A percentile compares a stretch with the other conserved stretches of the same genome.
These are phyloP conservation scores for Pedicia rivosa DNA, from an alignment of 2,888 invertebrate genomes.

Conservation along the genomic window DNA sequence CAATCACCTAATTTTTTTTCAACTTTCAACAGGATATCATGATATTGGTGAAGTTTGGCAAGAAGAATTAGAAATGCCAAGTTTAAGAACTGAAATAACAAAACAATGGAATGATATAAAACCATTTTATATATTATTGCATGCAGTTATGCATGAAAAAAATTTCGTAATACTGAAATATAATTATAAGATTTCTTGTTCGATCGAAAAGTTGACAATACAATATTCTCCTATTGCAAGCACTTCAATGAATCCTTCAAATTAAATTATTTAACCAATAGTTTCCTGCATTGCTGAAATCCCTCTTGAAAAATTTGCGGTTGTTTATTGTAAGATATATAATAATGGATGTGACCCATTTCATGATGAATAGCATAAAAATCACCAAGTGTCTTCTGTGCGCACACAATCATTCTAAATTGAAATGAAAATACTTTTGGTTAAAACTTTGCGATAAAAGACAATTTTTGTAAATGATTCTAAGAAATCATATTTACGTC, in stretches of 20 bases:
- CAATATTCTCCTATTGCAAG: too few species aligned
- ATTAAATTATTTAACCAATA: too few species aligned
- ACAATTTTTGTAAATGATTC: background rate
- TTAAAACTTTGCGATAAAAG: too few species aligned
- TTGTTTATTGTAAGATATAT: constrained; percentile 47
- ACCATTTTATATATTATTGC: constrained; percentile 51
- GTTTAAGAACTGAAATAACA: constrained; percentile 37
- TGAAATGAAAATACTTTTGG: constrained; percentile 6
- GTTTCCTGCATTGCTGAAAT: constrained; percentile 60
- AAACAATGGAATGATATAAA: constrained; percentile 38
- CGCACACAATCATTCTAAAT: constrained; percentile 47
- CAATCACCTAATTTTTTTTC: too few species aligned
- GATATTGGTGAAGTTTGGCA: constrained; percentile 49
- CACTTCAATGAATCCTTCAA: too few species aligned
- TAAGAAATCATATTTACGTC: too few species aligned
- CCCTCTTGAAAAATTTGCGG: constrained; percentile 45
- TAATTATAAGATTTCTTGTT: too few species aligned
- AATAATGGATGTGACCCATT: constrained; percentile 59
- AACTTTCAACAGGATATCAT: constrained; percentile 36
- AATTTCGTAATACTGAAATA: constrained; percentile 35
- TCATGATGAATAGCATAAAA: constrained; percentile 54
- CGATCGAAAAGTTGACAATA: too few species aligned
- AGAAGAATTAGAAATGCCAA: constrained; percentile 42
- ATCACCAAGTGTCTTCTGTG: constrained; percentile 40
- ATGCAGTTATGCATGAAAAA: constrained; percentile 43